A percentile compares a stretch with the other conserved stretches of the same genome.
These are phyloP conservation scores for Carcharodon carcharias DNA, from an alignment of 2,797 vertebrate genomes.

Conservation along the genomic window DNA sequence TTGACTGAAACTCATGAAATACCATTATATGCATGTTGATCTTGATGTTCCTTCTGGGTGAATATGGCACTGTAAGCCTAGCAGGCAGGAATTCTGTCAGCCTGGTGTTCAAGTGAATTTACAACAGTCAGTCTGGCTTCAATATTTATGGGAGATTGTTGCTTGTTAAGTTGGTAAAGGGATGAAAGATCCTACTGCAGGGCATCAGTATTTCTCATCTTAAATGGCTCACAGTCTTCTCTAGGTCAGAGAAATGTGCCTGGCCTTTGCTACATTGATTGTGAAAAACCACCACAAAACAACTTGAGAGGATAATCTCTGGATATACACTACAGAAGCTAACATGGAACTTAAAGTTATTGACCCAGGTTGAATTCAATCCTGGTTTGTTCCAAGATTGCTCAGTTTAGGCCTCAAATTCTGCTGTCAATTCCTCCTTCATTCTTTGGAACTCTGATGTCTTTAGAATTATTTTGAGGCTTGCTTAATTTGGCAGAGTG, in stretches of 20 bases:
- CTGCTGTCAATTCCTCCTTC: background rate
- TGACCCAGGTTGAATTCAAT: background rate
- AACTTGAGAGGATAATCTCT: background rate
- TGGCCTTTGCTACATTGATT: background rate
- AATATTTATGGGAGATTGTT: background rate
- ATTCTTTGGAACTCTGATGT: background rate
- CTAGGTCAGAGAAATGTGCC: too few species aligned
- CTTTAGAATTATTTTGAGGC: background rate
- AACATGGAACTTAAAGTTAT: background rate
- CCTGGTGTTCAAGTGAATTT: background rate
- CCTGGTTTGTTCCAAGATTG: background rate
- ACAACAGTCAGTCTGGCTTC: background rate
- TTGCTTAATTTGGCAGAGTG: background rate
- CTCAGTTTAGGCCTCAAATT: background rate
- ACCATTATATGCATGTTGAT: background rate
- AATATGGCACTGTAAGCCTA: background rate
- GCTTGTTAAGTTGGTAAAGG: background rate
- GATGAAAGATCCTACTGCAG: background rate
- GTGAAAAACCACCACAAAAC: background rate
- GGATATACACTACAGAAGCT: background rate
- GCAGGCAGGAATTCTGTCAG: background rate
- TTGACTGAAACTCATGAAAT: background rate
- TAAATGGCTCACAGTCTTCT: background rate
- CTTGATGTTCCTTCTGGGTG: background rate
- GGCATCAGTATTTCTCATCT: background rate